These are phyloP conservation scores for Lordiphosa clarofinis DNA, from an alignment of 1,140 invertebrate species.

Conservation along the genomic window DNA sequence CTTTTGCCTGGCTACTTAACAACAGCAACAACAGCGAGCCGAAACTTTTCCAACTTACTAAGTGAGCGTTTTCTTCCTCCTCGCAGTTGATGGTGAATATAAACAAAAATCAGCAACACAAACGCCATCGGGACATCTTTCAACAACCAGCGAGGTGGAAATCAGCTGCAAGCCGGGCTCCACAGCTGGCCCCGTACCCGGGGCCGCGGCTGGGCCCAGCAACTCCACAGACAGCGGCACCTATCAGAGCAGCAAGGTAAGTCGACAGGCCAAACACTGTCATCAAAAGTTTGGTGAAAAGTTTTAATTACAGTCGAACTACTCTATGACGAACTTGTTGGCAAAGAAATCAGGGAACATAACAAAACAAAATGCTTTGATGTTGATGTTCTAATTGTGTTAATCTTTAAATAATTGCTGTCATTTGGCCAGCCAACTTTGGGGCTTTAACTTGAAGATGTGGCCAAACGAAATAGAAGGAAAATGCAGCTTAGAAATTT, in stretches of 20 bases:
- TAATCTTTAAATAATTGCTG: slow-evolving; percentile 7
- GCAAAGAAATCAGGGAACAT: slow-evolving; percentile 25
- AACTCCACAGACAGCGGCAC: slow-evolving; percentile 66
- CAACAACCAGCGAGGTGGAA: slow-evolving; percentile 79
- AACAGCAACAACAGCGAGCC: slow-evolving; percentile 34
- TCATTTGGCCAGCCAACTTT: not conserved
- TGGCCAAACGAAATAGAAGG: not conserved
- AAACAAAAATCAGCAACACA: slow-evolving; percentile 80
- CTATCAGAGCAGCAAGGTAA: slow-evolving; percentile 78
- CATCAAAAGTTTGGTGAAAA: slow-evolving; percentile 39
- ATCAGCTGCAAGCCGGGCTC: slow-evolving; percentile 77
- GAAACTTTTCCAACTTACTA: slow-evolving; percentile 61
- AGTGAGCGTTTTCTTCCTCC: slow-evolving; percentile 36
- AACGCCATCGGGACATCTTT: slow-evolving; percentile 80
- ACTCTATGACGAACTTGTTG: slow-evolving; percentile 43
- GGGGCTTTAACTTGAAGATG: not conserved
- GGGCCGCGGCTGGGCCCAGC: slow-evolving; percentile 10
- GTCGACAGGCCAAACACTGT: slow-evolving; percentile 34
- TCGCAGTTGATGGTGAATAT: slow-evolving; percentile 79
- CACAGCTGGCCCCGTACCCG: slow-evolving; percentile 40
- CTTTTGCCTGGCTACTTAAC: slow-evolving; percentile 60
- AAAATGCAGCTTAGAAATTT: too few species aligned
- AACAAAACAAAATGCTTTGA: slow-evolving; percentile 27
- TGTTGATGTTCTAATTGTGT: slow-evolving; percentile 12
- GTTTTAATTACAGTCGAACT: slow-evolving; percentile 49